A percentile compares a stretch with the other conserved stretches of the same genome.
These are phyloP conservation scores for Drosophila tanythrix DNA, from an alignment of 2,888 invertebrate genomes.

Conservation along the genomic window DNA sequence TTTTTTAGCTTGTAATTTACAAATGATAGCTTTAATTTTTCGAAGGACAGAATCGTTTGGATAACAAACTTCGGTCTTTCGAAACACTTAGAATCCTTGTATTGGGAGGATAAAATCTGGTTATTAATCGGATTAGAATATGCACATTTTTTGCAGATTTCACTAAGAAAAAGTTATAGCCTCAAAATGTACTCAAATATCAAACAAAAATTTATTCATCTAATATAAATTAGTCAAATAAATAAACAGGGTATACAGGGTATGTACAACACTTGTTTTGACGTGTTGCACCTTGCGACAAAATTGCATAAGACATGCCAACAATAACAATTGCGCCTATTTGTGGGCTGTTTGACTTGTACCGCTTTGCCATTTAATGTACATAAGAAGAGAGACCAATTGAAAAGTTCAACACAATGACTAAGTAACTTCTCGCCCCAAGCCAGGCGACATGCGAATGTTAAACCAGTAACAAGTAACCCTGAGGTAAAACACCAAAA, in stretches of 20 bases:
- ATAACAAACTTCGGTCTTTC: too few species aligned
- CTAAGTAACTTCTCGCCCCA: conserved; percentile 51
- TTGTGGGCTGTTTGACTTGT: conserved; percentile 9
- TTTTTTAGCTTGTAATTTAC: background rate
- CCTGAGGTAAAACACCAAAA: conserved; percentile 38
- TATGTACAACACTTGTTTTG: conserved; percentile 11
- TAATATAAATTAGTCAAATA: background rate
- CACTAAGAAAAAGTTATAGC: background rate
- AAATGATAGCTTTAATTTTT: background rate
- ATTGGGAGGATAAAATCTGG: background rate
- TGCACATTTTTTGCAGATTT: too few species aligned
- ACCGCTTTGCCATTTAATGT: conserved; percentile 51
- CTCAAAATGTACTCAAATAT: background rate
- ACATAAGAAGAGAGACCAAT: conserved; percentile 26
- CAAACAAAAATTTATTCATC: background rate
- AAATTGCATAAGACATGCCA: conserved; percentile 29
- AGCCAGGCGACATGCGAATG: conserved; percentile 21
- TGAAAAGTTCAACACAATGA: conserved; percentile 43
- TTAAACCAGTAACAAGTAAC: conserved; percentile 40
- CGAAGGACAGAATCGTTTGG: too few species aligned
- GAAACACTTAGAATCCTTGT: too few species aligned
- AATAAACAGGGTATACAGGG: conserved; percentile 10
- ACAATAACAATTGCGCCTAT: conserved; percentile 20
- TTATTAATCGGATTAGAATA: background rate
- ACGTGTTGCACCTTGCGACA: conserved; percentile 45